Evolutionary conservation across 2,797 vertebrate species (phyloP), one percentile per base, ranked within the genome.

Genomic region (Yasuhikotakia modesta): DNA sequence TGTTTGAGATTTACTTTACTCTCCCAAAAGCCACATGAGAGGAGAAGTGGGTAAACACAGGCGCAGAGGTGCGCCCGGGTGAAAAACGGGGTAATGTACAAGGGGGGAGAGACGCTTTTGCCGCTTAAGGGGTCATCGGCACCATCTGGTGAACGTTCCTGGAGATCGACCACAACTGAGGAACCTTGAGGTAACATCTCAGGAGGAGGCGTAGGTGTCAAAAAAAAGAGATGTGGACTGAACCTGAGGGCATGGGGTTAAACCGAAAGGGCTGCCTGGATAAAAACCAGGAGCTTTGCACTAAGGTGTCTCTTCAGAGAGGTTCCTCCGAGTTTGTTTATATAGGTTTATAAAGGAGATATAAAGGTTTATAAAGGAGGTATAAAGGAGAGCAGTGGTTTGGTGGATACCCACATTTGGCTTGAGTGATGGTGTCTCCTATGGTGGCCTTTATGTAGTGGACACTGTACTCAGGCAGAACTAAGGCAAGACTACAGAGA

Each of bases 371-470:
- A 19, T 27, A 17, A 68, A n/a, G n/a, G n/a, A n/a, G n/a, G n/a
- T n/a, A n/a, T n/a, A n/a, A n/a, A n/a, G n/a, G 43, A 5, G 64
- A 68, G 17, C 14, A n/a, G n/a, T 45, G 55, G 70, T 50, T 24
- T 32, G 50, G 16, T 12, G n/a, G 39, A 75, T 90, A 96, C 97
- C 97, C 95, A 99, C 97, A 97, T 94, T 87, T 96, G 67, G 96
- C 96, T 91, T 98, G 96, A 83, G 85, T 94, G 90, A 97, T 95
- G 50, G 93, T 93, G 90, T 99, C 97, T 65, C 95, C 95, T 84
- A 98, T 93, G 75, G 90, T 94, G 80, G 97, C 95, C 83, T 92
- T 93, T 90, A 99, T 97, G 91, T 98, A 98, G 90, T 96, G 93
- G 91, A 92, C 91, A 85, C 96, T 97, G 94, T 98, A 98, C 43